These are phyloP conservation scores for Thaumetopoea pityocampa DNA, from an alignment of 1,140 invertebrate genomes.

Conservation along the genomic window DNA sequence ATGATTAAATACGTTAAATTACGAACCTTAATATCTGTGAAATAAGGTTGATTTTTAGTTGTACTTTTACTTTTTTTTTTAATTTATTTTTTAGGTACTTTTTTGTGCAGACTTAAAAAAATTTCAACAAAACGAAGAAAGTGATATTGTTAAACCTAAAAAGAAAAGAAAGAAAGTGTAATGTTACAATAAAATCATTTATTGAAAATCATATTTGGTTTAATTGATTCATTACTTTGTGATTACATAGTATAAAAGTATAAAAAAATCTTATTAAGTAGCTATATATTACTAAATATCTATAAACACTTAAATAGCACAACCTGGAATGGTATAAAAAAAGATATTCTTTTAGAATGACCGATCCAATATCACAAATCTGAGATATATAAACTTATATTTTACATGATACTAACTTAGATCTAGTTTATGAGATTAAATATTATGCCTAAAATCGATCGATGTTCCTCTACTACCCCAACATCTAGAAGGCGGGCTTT, in stretches of 20 bases:
- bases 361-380: conserved; percentile 32
- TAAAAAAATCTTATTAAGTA: conserved; percentile 6
- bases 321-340: conserved; percentile 51
- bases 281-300: conserved; percentile 9
- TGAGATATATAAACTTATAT: conserved; percentile 11
- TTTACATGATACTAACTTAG: conserved; percentile 24
- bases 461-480: no score
- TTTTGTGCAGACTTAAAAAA: conserved; percentile 86
- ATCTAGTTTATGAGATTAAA: conserved; percentile 16
- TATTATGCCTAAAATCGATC: no score
- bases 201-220: no score
- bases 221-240: no score
- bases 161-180: conserved; percentile 44
- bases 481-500: no score
- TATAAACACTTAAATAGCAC: conserved; percentile 23
- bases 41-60: no score
- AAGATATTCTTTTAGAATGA: conserved; percentile 36
- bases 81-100: conserved; percentile 78
- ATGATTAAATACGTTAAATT: no score
- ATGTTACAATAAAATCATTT: conserved; percentile 17
- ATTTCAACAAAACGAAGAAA: conserved; percentile 71
- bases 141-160: conserved; percentile 38
- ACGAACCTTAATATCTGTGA: no score
- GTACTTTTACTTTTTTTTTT: no score
- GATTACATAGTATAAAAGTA: conserved; percentile 25